Evolutionary conservation across 2,113 vertebrate species (phyloP).

Genomic region (Gambusia affinis): DNA sequence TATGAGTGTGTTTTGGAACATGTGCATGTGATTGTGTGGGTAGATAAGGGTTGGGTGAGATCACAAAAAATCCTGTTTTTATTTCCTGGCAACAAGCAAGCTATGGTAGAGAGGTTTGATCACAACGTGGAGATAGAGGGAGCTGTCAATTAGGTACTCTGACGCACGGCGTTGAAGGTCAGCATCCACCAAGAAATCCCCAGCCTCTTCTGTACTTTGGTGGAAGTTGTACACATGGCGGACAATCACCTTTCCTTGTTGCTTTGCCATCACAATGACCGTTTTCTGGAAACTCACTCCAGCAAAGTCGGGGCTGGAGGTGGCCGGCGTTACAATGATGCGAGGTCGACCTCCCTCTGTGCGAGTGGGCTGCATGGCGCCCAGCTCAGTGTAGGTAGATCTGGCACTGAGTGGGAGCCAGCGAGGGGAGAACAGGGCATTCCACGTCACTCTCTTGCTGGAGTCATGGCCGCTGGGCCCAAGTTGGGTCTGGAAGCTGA

Average conservation of each 20-base stretch:
- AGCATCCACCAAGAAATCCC: constrained; percentile 89
- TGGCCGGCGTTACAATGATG: constrained; percentile 91
- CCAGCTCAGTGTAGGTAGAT: constrained; percentile 85
- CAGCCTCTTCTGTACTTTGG: constrained; percentile 93
- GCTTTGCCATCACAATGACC: constrained; percentile 87
- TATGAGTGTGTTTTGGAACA: constrained; percentile 59
- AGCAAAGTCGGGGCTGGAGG: constrained; percentile 88
- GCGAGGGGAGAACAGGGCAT: constrained; percentile 93
- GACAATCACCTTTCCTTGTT: constrained; percentile 90
- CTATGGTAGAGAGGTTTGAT: constrained; percentile 95
- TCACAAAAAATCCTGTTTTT: constrained; percentile 63
- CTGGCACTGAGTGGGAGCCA: constrained; percentile 92
- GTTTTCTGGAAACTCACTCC: constrained; percentile 97
- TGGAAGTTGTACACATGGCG: constrained; percentile 95
- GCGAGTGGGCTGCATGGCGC: constrained; percentile 85
- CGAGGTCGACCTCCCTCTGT: constrained; percentile 87
- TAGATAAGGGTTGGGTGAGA: constrained; percentile 21
- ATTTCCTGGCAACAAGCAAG: constrained; percentile 89
- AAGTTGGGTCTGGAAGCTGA: constrained; percentile 94
- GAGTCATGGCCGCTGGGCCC: constrained; percentile 91
- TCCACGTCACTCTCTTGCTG: constrained; percentile 91
- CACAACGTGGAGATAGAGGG: constrained; percentile 93
- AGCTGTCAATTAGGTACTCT: constrained; percentile 95
- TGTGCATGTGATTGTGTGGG: constrained; percentile 48
- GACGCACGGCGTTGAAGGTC: constrained; percentile 93